Evolutionary conservation across 1,140 invertebrate genomes (phyloP).

Genomic region (Daktulosphaira vitifoliae): DNA sequence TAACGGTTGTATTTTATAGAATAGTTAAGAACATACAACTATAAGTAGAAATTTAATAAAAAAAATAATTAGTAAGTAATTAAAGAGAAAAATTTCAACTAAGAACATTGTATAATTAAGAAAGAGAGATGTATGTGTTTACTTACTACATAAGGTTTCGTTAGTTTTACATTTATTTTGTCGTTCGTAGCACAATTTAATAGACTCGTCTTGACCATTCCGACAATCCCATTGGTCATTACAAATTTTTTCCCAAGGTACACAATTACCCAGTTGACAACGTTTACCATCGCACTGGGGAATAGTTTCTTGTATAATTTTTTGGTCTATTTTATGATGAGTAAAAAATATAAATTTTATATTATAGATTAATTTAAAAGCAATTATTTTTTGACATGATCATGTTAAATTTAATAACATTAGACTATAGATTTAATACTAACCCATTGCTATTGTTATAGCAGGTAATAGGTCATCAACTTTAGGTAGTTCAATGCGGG

Average conservation of each 20-base stretch:
- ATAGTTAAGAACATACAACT: too few relatives aligned
- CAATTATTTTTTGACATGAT: too few relatives aligned
- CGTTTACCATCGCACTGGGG: constrained; percentile 50
- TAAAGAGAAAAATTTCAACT: too few relatives aligned
- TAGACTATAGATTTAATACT: too few relatives aligned
- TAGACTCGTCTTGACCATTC: constrained; percentile 54
- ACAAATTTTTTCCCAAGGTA: constrained; percentile 54
- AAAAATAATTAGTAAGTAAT: too few relatives aligned
- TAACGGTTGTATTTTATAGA: too few relatives aligned
- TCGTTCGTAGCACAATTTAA: constrained; percentile 45
- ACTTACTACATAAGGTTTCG: constrained; percentile 36
- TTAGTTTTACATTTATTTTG: constrained; percentile 40
- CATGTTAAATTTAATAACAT: too few relatives aligned
- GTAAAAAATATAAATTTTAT: too few relatives aligned
- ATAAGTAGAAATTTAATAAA: too few relatives aligned
- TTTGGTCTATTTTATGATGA: not conserved
- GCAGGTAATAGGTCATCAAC: not conserved
- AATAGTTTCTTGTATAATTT: not conserved
- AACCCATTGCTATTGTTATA: not conserved
- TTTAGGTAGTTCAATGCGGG: not conserved
- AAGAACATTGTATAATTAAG: too few relatives aligned
- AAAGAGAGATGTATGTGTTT: too few relatives aligned
- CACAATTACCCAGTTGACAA: constrained; percentile 61
- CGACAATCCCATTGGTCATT: constrained; percentile 63
- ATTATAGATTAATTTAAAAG: too few relatives aligned